Evolutionary conservation across 2,797 vertebrate genomes (phyloP), one percentile per base, ranked within the genome.

Genomic region (Sebastes steindachneri): DNA sequence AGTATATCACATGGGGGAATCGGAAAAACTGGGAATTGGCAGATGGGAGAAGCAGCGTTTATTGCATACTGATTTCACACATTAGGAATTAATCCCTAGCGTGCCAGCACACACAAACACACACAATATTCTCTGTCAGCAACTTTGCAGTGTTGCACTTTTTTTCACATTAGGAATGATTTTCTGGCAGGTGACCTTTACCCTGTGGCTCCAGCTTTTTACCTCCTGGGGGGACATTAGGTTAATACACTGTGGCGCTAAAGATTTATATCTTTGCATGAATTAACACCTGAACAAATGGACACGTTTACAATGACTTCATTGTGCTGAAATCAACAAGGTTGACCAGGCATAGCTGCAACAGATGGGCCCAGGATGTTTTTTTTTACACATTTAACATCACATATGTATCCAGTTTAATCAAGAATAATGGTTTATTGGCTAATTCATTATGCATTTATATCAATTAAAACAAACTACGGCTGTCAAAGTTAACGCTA

Each of bases 31-130:
- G 70, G 45, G n/a, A 80, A 53, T 59, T 78, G 71, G 65, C 78
- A 58, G 45, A 51, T 41, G 33, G 45, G 68, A 64, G 31, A 79
- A 25, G 45, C 3, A 23, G 31, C 3, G 4, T 65, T 84, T 53
- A 69, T 55, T 77, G 51, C 53, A 68, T 12, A 53, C 58, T 55
- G 48, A 84, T 84, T 84, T 83, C 71, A 89, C 64, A 72, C 66
- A 55, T 63, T 54, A 73, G 48, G n/a, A 73, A 68, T 84, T 71
- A 70, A 73, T 65, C 6, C 11, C 11, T 2, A 21, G 9, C 21
- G 45, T 68, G 51, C 19, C 48, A 70, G 51, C 68, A 67, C 4
- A 35, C 10, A 60, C 10, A 71, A 70, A 45, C 68, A 67, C 7
- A 35, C 7, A 60, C 10, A 71, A 23, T 68, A 63, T 10, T 54